Conservation (phyloP, 2,113 vertebrate genomes). For the Myodes glareolus region DNA sequence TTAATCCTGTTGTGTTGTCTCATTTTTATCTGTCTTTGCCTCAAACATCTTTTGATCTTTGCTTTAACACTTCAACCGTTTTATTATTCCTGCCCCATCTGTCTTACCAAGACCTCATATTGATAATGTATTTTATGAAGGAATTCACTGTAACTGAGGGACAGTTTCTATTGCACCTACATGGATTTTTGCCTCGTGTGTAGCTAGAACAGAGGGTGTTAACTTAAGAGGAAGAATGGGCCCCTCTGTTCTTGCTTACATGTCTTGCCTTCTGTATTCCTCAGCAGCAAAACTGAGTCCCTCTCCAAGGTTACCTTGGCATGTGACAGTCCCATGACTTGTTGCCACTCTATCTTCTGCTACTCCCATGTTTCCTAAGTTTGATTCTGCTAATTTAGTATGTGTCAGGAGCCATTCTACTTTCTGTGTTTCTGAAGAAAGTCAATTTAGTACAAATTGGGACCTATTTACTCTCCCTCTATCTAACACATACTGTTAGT, state of each 20-base stretch:
- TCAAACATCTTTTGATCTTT: constrained; percentile 36
- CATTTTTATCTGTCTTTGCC: neutral
- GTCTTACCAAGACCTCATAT: neutral
- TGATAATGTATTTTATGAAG: neutral
- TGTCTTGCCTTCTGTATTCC: neutral
- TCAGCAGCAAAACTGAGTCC: neutral
- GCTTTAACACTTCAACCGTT: neutral
- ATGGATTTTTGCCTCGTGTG: neutral
- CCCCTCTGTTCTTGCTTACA: neutral
- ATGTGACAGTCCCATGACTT: neutral
- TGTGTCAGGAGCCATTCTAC: constrained; percentile 59
- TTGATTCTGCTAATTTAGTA: constrained; percentile 63
- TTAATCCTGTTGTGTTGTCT: neutral
- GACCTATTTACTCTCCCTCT: constrained; percentile 71
- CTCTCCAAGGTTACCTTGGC: neutral
- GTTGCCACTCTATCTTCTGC: neutral
- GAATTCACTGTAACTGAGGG: neutral
- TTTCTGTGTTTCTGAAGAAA: constrained; percentile 70
- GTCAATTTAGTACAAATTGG: constrained; percentile 76
- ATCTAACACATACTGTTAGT: constrained; percentile 66
- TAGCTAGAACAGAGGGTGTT: neutral
- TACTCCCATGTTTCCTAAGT: neutral
- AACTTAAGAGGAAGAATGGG: neutral
- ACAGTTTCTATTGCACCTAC: neutral
- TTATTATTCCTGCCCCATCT: neutral